Evolutionary conservation across 1,140 invertebrate genomes (phyloP).

Genomic region (Neodiprion pinetum): DNA sequence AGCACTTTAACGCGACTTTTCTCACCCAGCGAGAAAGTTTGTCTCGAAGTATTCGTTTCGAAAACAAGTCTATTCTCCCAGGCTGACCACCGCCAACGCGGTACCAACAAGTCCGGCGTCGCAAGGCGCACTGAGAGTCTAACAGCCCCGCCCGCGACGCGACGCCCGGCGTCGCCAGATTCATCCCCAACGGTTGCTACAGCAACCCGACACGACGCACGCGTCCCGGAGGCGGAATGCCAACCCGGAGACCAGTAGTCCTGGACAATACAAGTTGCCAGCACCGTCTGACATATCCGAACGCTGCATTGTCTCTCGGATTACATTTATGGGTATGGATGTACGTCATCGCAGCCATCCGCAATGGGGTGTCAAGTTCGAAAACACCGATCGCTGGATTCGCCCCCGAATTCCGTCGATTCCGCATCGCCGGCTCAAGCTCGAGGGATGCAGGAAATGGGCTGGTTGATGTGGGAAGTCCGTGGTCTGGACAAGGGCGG

Average conservation of each 20-base stretch:
- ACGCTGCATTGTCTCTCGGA: background rate
- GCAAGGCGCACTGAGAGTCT: slow-evolving; percentile 46
- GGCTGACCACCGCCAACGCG: no score
- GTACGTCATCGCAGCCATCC: background rate
- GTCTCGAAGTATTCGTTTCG: no score
- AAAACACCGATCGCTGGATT: background rate
- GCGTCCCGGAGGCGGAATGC: slow-evolving; percentile 30
- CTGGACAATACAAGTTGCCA: no score
- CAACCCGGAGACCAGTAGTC: background rate
- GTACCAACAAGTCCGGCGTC: slow-evolving; percentile 38
- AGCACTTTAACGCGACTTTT: no score
- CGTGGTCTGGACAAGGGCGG: background rate
- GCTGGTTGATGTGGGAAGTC: background rate
- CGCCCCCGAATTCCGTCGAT: background rate
- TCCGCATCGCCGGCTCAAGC: background rate
- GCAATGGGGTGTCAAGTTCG: no score
- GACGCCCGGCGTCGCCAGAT: slow-evolving; percentile 54
- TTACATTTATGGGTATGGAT: background rate
- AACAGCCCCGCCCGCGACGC: slow-evolving; percentile 54
- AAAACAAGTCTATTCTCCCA: no score
- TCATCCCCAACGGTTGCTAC: slow-evolving; percentile 54
- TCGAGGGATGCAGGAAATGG: background rate
- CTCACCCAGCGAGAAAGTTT: no score
- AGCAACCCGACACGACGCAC: slow-evolving; percentile 50
- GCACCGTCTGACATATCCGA: background rate